Percentiles rank a stretch among this genome's conserved stretches.
Conservation (phyloP, 2,113 vertebrate genomes). For the Malurus melanocephalus region DNA sequence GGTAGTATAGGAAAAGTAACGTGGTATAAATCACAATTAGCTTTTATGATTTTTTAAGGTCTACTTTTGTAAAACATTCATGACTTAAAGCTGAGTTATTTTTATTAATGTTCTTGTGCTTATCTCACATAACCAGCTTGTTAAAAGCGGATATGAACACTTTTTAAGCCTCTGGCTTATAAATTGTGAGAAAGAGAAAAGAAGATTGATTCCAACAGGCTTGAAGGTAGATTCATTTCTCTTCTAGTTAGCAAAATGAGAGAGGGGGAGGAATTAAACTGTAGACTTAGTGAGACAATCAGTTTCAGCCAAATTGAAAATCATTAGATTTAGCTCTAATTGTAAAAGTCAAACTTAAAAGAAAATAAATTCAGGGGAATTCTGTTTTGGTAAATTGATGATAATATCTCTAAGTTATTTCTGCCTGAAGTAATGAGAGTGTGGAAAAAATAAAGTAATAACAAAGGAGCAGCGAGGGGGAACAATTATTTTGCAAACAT, state of each 20-base stretch:
- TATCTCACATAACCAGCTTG: slow-evolving; percentile 59
- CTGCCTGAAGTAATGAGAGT: background rate
- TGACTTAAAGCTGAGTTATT: slow-evolving; percentile 42
- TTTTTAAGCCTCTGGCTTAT: slow-evolving; percentile 46
- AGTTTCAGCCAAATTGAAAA: background rate
- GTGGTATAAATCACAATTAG: slow-evolving; percentile 8
- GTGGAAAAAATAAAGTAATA: background rate
- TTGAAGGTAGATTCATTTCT: slow-evolving; percentile 33
- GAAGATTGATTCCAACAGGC: slow-evolving; percentile 48
- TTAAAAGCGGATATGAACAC: slow-evolving; percentile 32
- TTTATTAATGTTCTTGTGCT: slow-evolving; percentile 41
- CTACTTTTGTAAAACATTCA: slow-evolving; percentile 11
- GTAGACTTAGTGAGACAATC: background rate
- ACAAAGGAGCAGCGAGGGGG: background rate
- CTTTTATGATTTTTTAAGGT: background rate
- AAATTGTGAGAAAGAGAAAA: slow-evolving; percentile 41
- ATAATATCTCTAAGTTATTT: background rate
- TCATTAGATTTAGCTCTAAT: background rate
- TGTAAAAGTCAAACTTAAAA: background rate
- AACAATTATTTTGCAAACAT: background rate
- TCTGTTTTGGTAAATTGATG: slow-evolving; percentile 4
- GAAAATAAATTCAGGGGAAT: background rate
- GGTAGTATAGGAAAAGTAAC: background rate
- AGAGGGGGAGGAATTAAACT: background rate
- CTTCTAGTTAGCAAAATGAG: background rate